These are phyloP conservation scores for Tinamus guttatus DNA, from an alignment of 2,113 vertebrate genomes.

Conservation along the genomic window DNA sequence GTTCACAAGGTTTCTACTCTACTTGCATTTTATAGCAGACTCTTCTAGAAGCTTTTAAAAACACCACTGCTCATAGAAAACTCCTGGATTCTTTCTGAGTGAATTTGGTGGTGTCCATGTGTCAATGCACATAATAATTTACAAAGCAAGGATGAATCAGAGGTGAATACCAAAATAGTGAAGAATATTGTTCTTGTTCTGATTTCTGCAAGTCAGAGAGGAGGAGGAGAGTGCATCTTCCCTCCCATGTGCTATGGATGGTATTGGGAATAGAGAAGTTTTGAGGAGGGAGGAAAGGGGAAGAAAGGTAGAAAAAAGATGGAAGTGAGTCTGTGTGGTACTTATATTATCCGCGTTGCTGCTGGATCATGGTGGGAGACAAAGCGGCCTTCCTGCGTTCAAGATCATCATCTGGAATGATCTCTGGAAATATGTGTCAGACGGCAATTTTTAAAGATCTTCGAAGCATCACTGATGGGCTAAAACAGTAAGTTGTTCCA, in stretches of 20 bases:
- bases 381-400: not conserved
- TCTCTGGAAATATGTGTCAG: constrained; percentile 3
- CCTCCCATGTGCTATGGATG: not conserved
- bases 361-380: not conserved
- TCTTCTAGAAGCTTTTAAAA: not conserved
- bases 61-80: not conserved
- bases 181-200: not conserved
- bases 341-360: not conserved
- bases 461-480: not conserved
- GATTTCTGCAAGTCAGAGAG: fast-evolving
- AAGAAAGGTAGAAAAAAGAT: not conserved
- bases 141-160: not conserved
- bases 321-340: not conserved
- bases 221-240: not conserved
- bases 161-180: not conserved
- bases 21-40: not conserved
- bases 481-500: not conserved
- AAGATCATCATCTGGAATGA: not conserved
- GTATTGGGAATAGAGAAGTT: not conserved
- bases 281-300: not conserved
- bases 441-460: not conserved
- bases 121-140: not conserved
- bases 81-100: not conserved
- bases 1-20: not conserved
- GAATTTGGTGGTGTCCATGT: not conserved